A percentile compares a stretch with the other conserved stretches of the same genome.
phyloP scores from a whole-genome alignment of 1,140 invertebrate species.

The Nylanderia fulva region DNA sequence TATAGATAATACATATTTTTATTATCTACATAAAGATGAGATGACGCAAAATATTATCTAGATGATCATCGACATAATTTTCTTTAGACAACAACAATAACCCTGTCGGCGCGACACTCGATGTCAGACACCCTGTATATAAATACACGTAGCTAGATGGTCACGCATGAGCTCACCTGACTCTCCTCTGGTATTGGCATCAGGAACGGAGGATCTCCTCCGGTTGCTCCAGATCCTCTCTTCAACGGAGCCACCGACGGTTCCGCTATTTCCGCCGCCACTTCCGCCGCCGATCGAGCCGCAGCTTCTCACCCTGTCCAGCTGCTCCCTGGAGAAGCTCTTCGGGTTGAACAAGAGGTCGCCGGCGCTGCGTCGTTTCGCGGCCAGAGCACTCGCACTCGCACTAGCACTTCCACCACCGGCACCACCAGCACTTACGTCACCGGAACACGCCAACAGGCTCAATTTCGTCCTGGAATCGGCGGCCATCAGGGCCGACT shows the following conservation, averaged over 20 bases:
- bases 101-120: no score
- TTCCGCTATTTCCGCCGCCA: conserved; percentile 87
- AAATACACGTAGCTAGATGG: background rate
- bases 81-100: no score
- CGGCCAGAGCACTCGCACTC: conserved; percentile 89
- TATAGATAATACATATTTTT: no score
- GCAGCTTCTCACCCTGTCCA: conserved; percentile 92
- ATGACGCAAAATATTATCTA: no score
- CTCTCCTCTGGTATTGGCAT: conserved; percentile 87
- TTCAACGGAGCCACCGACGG: conserved; percentile 84
- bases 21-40: no score
- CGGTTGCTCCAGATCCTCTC: conserved; percentile 85
- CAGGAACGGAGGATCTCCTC: conserved; percentile 89
- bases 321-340: conserved; percentile 91
- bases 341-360: conserved; percentile 92
- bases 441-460: conserved; percentile 88
- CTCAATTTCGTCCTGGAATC: conserved; percentile 93
- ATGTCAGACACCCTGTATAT: no score
- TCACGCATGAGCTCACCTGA: conserved; percentile 84
- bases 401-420: conserved; percentile 87
- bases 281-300: conserved; percentile 91
- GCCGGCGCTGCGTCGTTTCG: conserved; percentile 92
- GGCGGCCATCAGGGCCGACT: conserved; percentile 93
- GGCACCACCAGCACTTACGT: conserved; percentile 86
- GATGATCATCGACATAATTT: no score